phyloP scores from a whole-genome alignment of 2,888 invertebrate genomes.

The Caenorhabditis zanzibari region DNA sequence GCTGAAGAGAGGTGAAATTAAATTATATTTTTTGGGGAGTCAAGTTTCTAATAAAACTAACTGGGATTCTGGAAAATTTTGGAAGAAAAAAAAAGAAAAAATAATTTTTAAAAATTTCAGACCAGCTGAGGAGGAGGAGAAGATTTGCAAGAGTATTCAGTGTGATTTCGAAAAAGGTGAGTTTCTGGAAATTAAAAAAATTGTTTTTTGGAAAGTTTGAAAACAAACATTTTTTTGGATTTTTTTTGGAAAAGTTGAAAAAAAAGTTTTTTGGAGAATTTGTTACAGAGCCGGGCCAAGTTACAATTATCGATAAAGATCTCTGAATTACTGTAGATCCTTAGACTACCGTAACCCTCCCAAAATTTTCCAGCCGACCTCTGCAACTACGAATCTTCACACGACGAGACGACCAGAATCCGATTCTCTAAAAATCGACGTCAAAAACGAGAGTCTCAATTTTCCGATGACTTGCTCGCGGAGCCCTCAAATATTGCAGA shows the following conservation, averaged over 20 bases:
- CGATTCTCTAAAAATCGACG: slow-evolving; percentile 6
- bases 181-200: not conserved
- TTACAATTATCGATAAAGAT: too few species aligned
- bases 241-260: too few species aligned
- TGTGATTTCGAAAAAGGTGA: slow-evolving; percentile 63
- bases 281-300: too few species aligned
- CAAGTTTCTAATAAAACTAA: not conserved
- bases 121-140: slow-evolving; percentile 39
- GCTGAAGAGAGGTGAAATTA: slow-evolving; percentile 27
- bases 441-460: slow-evolving; percentile 9
- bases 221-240: too few species aligned
- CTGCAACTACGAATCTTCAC: slow-evolving; percentile 68
- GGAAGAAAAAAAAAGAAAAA: too few species aligned
- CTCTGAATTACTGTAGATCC: too few species aligned
- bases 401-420: slow-evolving; percentile 64
- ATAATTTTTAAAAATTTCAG: slow-evolving; percentile 32
- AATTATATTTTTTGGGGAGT: not conserved
- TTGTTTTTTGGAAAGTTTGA: too few species aligned
- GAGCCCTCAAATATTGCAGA: slow-evolving; percentile 46
- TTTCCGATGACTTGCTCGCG: slow-evolving; percentile 47
- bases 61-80: not conserved
- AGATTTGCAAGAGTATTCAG: slow-evolving; percentile 52
- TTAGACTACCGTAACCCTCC: not conserved
- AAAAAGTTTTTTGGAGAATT: too few species aligned
- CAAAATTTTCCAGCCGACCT: slow-evolving; percentile 53